Evolutionary conservation across 2,888 invertebrate species (phyloP), one percentile per base, ranked within the genome.

Genomic region (Metallyticus violacea): DNA sequence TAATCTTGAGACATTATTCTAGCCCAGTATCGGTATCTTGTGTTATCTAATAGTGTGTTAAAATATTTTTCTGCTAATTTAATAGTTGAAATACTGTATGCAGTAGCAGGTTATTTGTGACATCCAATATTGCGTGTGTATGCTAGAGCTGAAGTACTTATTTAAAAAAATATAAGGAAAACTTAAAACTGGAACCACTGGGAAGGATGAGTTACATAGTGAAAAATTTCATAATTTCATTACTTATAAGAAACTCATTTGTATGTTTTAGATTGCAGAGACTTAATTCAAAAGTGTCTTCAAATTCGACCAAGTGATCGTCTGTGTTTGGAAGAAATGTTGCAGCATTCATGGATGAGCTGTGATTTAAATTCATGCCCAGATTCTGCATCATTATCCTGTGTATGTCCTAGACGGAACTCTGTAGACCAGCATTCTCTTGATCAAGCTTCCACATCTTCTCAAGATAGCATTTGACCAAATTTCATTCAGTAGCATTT

Each of bases 281-380:
- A 94, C 89, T 90, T 94, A 87, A 93, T 94, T 89, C 90, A 91
- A 82, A 91, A 91, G 89, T 94, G 94, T 89, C 91, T 94, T 86
- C 90, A 92, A 83, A 90, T 92, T 86, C 91, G 92, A 86, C 93
- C 93, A 30, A 90, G 91, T 22, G 92, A 93, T 82, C 90, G 94
- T 87, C 93, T 92, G 40, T 90, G 91, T 7, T 90, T 94, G 62
- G 92, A 93, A 87, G 92, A 93, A 81, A 92, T 94, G 88, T 90
- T 93, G 25, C 89, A 90, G 83, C 94, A 94, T 90, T 92, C 93
- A 0, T 94, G 94, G 94, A 90, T 93, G 83, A 84, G 25, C 22
- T 77, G 77, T 28, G 25, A 83, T 77, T 83, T 83, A n/a, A 77
- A 83, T 77, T 83, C 83, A 28, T 77, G 77, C 27, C 40, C 76